These are phyloP conservation scores for Corythornis madagascariensis DNA, from an alignment of 2,113 vertebrate genomes.

Conservation along the genomic window DNA sequence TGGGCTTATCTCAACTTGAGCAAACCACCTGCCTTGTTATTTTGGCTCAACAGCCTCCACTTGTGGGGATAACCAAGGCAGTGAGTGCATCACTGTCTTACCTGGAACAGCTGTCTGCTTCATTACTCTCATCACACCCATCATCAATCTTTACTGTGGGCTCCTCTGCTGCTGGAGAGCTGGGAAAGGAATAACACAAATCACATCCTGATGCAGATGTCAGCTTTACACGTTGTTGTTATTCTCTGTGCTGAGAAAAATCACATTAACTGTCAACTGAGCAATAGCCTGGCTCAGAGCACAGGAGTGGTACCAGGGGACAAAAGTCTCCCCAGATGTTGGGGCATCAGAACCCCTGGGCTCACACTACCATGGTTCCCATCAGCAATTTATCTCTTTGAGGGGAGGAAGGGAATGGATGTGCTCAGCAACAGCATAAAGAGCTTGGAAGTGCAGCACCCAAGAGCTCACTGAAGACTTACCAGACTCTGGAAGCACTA, in stretches of 20 bases:
- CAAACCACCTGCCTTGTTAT: background rate
- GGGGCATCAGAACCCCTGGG: background rate
- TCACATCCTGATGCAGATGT: background rate
- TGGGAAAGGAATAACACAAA: conserved; percentile 9
- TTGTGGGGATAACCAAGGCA: background rate
- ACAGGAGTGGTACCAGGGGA: background rate
- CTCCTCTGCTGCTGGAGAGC: conserved; percentile 73
- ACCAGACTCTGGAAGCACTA: background rate
- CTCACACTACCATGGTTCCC: background rate
- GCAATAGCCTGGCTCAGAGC: background rate
- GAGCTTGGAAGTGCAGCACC: background rate
- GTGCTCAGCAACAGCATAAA: background rate
- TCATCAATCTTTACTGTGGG: conserved; percentile 85
- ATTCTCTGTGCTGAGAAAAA: too few species aligned
- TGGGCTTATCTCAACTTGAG: background rate
- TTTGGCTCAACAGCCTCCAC: background rate
- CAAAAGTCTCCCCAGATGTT: background rate
- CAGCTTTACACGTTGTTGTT: background rate
- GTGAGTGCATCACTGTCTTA: conserved; percentile 65
- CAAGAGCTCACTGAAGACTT: background rate
- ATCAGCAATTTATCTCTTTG: background rate
- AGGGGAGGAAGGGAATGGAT: background rate
- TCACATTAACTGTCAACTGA: background rate
- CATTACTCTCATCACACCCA: conserved; percentile 73
- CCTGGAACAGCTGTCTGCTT: conserved; percentile 76